A percentile compares a stretch with the other conserved stretches of the same genome.
Conservation (phyloP, 2,888 invertebrate genomes). For the Diaprepes abbreviatus region DNA sequence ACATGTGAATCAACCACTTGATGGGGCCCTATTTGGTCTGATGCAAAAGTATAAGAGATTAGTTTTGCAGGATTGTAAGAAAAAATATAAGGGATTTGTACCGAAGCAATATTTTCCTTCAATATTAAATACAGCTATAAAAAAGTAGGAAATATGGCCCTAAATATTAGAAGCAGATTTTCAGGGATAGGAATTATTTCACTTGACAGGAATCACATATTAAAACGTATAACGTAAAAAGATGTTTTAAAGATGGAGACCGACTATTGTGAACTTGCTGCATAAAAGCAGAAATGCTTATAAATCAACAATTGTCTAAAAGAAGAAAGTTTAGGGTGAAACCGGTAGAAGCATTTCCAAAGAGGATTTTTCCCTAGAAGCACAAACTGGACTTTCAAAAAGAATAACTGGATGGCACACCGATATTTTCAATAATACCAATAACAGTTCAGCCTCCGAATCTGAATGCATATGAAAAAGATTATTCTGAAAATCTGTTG, state of each 20-base stretch:
- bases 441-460: too few species aligned
- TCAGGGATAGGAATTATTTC: background rate
- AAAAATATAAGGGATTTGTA: background rate
- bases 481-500: too few species aligned
- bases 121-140: too few species aligned
- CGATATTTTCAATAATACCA: too few species aligned
- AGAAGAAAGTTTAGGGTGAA: background rate
- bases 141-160: background rate
- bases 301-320: background rate
- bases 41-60: background rate
- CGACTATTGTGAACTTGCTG: background rate
- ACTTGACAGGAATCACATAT: background rate
- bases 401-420: too few species aligned
- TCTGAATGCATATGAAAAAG: too few species aligned
- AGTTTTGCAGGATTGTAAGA: background rate
- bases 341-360: too few species aligned
- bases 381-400: too few species aligned
- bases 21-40: background rate
- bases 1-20: background rate
- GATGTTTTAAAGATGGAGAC: background rate
- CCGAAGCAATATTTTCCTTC: too few species aligned
- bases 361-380: too few species aligned
- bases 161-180: background rate
- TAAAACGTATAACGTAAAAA: background rate
- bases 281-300: background rate